Base-by-base conservation (phyloP, 2,888 invertebrate species). In the Caradrina kadenii region DNA sequence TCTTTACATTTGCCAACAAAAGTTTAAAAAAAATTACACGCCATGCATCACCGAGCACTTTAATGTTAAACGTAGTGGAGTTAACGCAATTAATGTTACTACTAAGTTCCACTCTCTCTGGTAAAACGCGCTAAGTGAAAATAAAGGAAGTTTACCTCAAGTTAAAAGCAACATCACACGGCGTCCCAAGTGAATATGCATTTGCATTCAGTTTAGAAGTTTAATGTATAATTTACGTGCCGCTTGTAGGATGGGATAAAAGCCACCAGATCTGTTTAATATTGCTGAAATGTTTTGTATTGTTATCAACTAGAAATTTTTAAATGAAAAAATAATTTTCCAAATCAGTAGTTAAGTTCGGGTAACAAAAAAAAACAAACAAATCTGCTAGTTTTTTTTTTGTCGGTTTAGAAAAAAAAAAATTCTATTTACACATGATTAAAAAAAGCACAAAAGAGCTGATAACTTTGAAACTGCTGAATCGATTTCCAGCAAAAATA, bases 111-210 rank as follows among this genome's bases (percentile, higher is more conserved):
- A 63, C 63, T 63, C 48, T 39, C 65, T 54, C 35, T 69, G 80
- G 76, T 45, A 59, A 74, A 74, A 68, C 54, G 62, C 42, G 42
- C 49, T 80, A 68, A 76, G 76, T 76, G 80, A 76, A 80, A 76
- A 76, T 63, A 76, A 55, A 76, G 48, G 55, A 58, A 69, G 56
- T 68, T 68, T 61, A 76, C 68, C 60, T 76, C 49, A 52, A 80
- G 60, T 80, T 69, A 77, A 76, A 69, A 81, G 81, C 64, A 70
- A 69, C 77, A 77, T 81, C 78, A 77, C 58, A 63, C 42, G 31
- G 21, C 42, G 45, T 53, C 78, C 60, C 72, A 54, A 45, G 78
- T 52, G 66, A 11, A 49, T 76, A 68, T 60, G 76, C 69, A 63
- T 68, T 76, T 76, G 60, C 62, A 76, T 75, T 48, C 48, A 52